These are phyloP conservation scores for Lepidothrix coronata DNA, from an alignment of 2,113 vertebrate genomes.

Conservation along the genomic window DNA sequence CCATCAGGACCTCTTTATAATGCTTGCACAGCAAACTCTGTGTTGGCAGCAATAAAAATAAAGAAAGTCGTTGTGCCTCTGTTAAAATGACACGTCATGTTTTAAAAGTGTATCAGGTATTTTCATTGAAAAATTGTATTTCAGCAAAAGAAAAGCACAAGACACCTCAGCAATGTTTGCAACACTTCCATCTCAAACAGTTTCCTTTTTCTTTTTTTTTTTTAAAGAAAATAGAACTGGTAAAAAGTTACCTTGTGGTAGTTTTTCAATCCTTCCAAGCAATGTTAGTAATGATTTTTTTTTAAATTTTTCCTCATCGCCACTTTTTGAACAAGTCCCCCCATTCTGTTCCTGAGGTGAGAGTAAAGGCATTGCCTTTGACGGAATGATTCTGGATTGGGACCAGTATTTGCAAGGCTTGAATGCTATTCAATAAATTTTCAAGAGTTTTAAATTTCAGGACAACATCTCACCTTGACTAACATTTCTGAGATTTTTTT, in stretches of 20 bases:
- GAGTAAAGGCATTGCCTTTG: background rate
- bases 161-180: background rate
- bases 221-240: too few relatives aligned
- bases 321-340: background rate
- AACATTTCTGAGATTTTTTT: background rate
- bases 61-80: background rate
- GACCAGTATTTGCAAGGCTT: background rate
- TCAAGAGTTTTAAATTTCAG: background rate
- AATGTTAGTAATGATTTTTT: too few relatives aligned
- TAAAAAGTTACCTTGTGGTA: background rate
- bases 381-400: background rate
- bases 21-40: constrained; percentile 30
- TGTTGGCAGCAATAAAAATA: constrained; percentile 27
- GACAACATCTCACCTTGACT: constrained; percentile 9
- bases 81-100: background rate
- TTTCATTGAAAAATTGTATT: background rate
- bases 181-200: background rate
- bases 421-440: background rate
- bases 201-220: background rate
- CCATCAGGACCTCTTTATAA: background rate
- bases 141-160: background rate
- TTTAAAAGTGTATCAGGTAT: background rate
- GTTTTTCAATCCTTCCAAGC: background rate
- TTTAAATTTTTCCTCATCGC: background rate
- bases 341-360: background rate